Conservation (phyloP, 2,113 vertebrate genomes). For the Nothobranchius kuhntae region DNA sequence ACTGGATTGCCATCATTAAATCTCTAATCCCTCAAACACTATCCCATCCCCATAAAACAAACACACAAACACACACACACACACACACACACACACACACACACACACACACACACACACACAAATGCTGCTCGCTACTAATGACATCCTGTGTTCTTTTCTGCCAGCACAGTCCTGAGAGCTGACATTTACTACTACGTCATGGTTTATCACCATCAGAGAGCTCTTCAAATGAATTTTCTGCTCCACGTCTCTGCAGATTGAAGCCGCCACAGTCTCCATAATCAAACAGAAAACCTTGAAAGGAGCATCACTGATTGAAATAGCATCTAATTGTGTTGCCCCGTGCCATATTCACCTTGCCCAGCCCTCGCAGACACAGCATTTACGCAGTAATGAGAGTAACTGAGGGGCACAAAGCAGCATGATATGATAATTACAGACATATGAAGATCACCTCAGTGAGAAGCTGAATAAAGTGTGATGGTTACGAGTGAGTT, state of each 20-base stretch:
- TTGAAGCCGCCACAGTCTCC: slow-evolving; percentile 60
- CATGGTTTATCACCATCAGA: slow-evolving; percentile 66
- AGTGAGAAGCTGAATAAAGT: slow-evolving; percentile 22
- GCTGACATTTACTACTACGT: slow-evolving; percentile 65
- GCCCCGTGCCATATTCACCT: slow-evolving; percentile 55
- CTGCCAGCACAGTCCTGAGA: slow-evolving; percentile 48
- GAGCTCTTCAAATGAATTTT: slow-evolving; percentile 79
- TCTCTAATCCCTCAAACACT: neutral
- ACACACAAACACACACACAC: too few species aligned
- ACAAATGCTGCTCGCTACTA: too few species aligned
- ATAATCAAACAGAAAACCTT: slow-evolving; percentile 63
- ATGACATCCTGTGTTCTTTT: slow-evolving; percentile 46
- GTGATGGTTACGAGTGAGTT: slow-evolving; percentile 44
- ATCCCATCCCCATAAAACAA: neutral
- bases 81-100: too few species aligned
- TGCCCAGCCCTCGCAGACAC: slow-evolving; percentile 59
- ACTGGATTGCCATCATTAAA: neutral
- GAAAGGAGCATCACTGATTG: slow-evolving; percentile 61
- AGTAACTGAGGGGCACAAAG: slow-evolving; percentile 65
- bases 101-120: too few species aligned
- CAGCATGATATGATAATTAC: slow-evolving; percentile 68
- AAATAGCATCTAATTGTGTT: slow-evolving; percentile 69
- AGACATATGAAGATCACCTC: slow-evolving; percentile 27
- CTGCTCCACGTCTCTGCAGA: slow-evolving; percentile 68
- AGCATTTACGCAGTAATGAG: slow-evolving; percentile 60